phyloP scores from a whole-genome alignment of 2,797 vertebrate genomes.

The Acipenser ruthenus region DNA sequence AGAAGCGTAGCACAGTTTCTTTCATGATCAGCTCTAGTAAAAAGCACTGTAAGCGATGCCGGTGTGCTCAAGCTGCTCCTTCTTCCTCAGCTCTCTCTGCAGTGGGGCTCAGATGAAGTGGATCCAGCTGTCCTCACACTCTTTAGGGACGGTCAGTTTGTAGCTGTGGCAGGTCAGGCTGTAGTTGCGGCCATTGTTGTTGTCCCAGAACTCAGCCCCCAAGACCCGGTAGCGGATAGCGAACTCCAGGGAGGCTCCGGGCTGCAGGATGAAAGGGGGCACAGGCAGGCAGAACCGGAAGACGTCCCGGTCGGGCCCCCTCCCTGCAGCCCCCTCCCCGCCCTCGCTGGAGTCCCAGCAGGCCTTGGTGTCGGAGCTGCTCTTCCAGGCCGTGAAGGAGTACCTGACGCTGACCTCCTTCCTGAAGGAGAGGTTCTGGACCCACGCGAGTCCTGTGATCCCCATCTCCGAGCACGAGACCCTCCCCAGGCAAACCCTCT shows the following conservation, averaged over 20 bases:
- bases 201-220: slow-evolving; percentile 78
- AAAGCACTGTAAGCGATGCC: no score
- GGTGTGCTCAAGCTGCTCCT: no score
- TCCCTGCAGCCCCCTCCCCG: not conserved
- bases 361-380: slow-evolving; percentile 54
- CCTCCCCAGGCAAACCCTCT: slow-evolving; percentile 72
- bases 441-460: slow-evolving; percentile 71
- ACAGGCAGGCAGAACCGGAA: slow-evolving; percentile 79
- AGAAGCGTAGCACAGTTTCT: no score
- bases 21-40: no score
- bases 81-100: no score
- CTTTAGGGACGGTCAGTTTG: slow-evolving; percentile 74
- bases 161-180: slow-evolving; percentile 76
- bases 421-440: slow-evolving; percentile 79
- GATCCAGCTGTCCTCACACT: slow-evolving; percentile 86
- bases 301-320: slow-evolving; percentile 49
- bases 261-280: slow-evolving; percentile 75
- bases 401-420: slow-evolving; percentile 76
- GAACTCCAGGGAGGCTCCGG: slow-evolving; percentile 73
- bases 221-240: slow-evolving; percentile 71
- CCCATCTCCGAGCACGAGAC: slow-evolving; percentile 75
- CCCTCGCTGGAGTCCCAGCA: slow-evolving; percentile 55
- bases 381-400: slow-evolving; percentile 82
- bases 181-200: slow-evolving; percentile 78
- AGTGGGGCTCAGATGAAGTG: slow-evolving; percentile 72